Evolutionary conservation across 1,140 invertebrate species (phyloP).

Genomic region (Ceratosolen solmsi): DNA sequence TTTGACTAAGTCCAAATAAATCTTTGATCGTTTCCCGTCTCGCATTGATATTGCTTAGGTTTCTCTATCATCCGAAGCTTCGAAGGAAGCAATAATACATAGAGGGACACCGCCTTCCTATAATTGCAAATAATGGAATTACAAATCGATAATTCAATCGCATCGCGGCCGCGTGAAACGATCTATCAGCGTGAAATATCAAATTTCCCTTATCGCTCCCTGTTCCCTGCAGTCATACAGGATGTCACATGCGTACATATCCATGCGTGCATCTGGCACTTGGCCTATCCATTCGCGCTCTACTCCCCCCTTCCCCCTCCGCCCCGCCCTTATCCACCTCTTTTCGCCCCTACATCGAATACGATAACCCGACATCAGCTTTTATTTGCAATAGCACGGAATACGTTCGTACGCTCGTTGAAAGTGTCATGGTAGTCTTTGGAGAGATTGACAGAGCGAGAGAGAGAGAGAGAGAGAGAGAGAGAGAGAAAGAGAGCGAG

Average conservation of each 20-base stretch:
- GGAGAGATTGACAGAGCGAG: neutral
- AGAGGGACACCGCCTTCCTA: neutral
- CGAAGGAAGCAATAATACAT: slow-evolving; percentile 39
- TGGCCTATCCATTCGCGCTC: slow-evolving; percentile 49
- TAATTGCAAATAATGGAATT: slow-evolving; percentile 47
- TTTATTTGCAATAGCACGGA: slow-evolving; percentile 4
- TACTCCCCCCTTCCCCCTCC: neutral
- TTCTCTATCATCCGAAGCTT: neutral
- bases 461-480: neutral
- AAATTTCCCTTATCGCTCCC: slow-evolving; percentile 47
- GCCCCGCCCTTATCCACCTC: neutral
- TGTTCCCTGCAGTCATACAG: slow-evolving; percentile 32
- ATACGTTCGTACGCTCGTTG: neutral
- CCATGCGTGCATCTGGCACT: slow-evolving; percentile 29
- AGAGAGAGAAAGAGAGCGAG: neutral
- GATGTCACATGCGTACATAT: slow-evolving; percentile 49
- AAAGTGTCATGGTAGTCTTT: neutral
- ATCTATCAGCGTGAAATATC: slow-evolving; percentile 51
- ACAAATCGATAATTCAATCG: slow-evolving; percentile 49
- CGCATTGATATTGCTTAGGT: neutral
- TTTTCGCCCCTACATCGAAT: slow-evolving; percentile 23
- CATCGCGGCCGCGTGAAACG: neutral
- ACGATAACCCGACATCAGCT: slow-evolving; percentile 38
- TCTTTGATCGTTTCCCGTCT: neutral
- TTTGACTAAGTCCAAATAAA: neutral